Conservation (phyloP, 35 echinoderm and acorn worm genomes). For the Heliocidaris tuberculata region DNA sequence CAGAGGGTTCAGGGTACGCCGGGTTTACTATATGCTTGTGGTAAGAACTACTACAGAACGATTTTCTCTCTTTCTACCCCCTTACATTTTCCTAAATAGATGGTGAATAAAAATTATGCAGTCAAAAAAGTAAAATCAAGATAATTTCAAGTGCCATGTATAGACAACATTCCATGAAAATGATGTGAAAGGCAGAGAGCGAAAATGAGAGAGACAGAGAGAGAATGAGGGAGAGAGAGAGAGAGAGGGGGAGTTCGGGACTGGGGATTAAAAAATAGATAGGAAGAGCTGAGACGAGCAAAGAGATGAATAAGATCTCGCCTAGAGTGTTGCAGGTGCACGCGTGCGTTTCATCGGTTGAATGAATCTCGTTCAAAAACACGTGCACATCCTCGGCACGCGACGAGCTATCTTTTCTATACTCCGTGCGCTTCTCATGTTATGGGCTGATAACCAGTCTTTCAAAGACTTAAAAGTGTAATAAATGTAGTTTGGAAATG, state of each 20-base stretch:
- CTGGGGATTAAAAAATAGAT: not conserved
- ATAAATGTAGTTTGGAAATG: not conserved
- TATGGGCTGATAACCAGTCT: not conserved
- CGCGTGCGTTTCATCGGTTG: constrained; percentile 12
- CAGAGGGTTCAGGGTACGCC: too few species aligned
- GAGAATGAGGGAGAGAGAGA: not conserved
- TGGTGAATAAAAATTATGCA: too few species aligned
- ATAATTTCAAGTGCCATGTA: too few species aligned
- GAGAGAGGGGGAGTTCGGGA: not conserved
- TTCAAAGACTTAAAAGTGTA: not conserved
- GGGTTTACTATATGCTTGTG: too few species aligned
- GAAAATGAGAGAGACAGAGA: too few species aligned
- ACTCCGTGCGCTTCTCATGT: not conserved
- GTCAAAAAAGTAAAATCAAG: too few species aligned
- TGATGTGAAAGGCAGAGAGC: too few species aligned
- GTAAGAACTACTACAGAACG: too few species aligned
- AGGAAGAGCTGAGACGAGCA: not conserved
- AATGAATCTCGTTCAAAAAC: not conserved
- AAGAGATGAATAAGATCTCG: not conserved
- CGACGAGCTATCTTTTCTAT: not conserved
- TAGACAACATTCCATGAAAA: too few species aligned
- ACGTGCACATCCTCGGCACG: constrained; percentile 6
- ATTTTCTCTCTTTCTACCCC: too few species aligned
- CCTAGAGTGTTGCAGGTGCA: constrained; percentile 26
- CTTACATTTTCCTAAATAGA: too few species aligned